Base-by-base conservation (phyloP, 2,888 invertebrate species). In the Drosophila greeni region DNA sequence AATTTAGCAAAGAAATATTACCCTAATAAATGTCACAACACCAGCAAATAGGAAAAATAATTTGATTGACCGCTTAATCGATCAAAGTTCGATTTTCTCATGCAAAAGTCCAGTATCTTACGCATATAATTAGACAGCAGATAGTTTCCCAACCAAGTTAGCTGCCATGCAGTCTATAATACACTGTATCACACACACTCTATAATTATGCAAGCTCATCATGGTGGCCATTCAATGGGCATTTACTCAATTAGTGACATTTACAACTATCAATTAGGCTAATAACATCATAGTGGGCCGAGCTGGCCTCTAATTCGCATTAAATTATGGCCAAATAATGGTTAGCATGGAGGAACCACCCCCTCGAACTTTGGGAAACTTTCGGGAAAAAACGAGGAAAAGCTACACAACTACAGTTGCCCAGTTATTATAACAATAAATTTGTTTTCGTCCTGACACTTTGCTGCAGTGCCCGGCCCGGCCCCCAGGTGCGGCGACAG, bases 181-280 rank as follows among this genome's bases (percentile, higher is more conserved):
- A 4, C 45, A 31, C 45, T 31, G 5, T 5, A 52, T 31, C 42
- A 29, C 11, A 29, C 11, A 23, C 37, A 37, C 11, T 43, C 33
- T 23, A 20, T 24, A 58, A 43, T 67, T 45, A 66, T 66, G 29
- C 45, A 9, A 31, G 42, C 23, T 65, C 36, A 42, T 43, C 40
- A 31, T 57, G 24, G 8, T 23, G 14, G 14, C 9, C 23, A 66
- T 43, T 52, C 67, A 36, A 23, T 42, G 37, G 59, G 47, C 70
- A 52, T 64, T 69, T 53, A 66, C 70, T 66, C 67, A 70, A 72
- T 74, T 75, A 62, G 70, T 67, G 56, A 51, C 60, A 71, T 75
- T 74, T 72, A 69, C 64, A 73, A 57, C 72, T 72, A 61, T 64
- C 69, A 75, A 75, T 75, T 75, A 73, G 61, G 56, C 65, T 75